These are phyloP conservation scores for Drosophila tripunctata DNA, from an alignment of 2,888 invertebrate genomes.

Conservation along the genomic window DNA sequence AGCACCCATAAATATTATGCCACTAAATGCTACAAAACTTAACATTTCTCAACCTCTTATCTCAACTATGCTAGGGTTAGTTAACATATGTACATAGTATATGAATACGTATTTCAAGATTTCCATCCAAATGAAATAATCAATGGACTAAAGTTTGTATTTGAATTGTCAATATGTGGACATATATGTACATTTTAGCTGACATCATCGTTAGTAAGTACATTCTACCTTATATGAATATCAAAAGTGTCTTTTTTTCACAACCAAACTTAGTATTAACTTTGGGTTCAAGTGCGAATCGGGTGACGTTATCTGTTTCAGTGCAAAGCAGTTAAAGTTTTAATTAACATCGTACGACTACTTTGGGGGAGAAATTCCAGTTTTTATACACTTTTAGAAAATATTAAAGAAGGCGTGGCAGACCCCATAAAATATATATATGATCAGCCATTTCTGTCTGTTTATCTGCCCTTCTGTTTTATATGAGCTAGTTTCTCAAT, in stretches of 20 bases:
- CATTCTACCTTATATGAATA: background rate
- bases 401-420: too few species aligned
- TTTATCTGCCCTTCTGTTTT: too few species aligned
- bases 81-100: background rate
- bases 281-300: background rate
- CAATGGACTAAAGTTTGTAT: slow-evolving; percentile 3
- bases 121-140: background rate
- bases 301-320: background rate
- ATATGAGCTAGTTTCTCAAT: too few species aligned
- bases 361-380: too few species aligned
- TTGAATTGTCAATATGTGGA: slow-evolving; percentile 1
- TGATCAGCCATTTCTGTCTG: too few species aligned
- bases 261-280: background rate
- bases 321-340: too few species aligned
- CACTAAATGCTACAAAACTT: too few species aligned
- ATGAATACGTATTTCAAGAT: background rate
- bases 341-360: too few species aligned
- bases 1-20: too few species aligned
- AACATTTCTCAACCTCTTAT: too few species aligned
- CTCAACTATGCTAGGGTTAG: background rate
- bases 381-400: too few species aligned
- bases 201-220: slow-evolving; percentile 8
- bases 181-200: slow-evolving; percentile 2
- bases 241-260: slow-evolving; percentile 3
- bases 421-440: too few species aligned